Evolutionary conservation across 2,797 vertebrate species (phyloP), one percentile per base, ranked within the genome.

Genomic region (Anguilla pacifica): DNA sequence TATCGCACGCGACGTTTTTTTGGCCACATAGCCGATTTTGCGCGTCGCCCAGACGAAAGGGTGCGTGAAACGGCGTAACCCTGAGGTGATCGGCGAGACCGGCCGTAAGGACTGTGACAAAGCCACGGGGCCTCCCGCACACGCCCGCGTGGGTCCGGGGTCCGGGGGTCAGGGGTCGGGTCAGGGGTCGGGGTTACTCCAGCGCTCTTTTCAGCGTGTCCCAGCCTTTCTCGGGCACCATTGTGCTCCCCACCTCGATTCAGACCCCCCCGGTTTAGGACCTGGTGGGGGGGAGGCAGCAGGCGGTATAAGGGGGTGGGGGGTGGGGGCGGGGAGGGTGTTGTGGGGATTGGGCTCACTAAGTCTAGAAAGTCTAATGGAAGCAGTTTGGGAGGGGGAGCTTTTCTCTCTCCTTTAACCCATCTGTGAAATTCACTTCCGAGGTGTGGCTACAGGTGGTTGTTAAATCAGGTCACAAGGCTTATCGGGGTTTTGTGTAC

Each of bases 191-290:
- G 28, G 81, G 61, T 72, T 84, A 70, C 61, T 35, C 46, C 35
- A 43, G 17, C 49, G 49, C 46, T 70, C 46, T 53, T 83, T 87
- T 87, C 86, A 87, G 43, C 15, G 17, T 31, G 57, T 39, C 59
- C 39, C 11, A 70, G 46, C 15, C 46, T 51, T 22, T 82, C 79
- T 81, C 74, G 74, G 25, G 72, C 51, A 31, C 25, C 15, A 51
- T 83, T 67, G 77, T 59, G 22, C 57, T 6, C 6, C 35, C 15
- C 0, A 39, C 6, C 15, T 81, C 35, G 3, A 81, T 43, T 22
- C 31, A 46, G 15, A 43, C 28, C 39, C 39, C n/a, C 64, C 28
- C 6, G 3, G 15, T 11, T 19, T n/a, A 49, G 79, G 43, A 22
- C 39, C 22, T 82, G 43, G 46, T 53, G 51, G 51, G 11, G 31